Percentiles rank a stretch among this genome's conserved stretches.
Conservation (phyloP, 2,888 invertebrate genomes). For the Cheilosia variabilis region DNA sequence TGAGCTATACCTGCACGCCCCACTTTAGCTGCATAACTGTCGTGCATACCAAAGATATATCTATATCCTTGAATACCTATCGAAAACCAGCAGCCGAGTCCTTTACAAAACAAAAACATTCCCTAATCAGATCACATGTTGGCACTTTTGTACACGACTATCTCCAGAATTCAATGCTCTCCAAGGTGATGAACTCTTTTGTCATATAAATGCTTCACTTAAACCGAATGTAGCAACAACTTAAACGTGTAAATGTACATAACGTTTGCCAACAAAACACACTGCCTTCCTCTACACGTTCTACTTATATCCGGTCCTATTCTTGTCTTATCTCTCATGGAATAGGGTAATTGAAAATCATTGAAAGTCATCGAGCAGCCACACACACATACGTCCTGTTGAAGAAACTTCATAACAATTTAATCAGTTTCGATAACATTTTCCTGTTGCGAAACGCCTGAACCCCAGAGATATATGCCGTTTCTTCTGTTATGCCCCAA, state of each 20-base stretch:
- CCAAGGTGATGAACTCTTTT: slow-evolving; percentile 57
- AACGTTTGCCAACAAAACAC: neutral
- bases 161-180: slow-evolving; percentile 29
- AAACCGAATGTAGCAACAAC: slow-evolving; percentile 13
- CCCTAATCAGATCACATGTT: slow-evolving; percentile 34
- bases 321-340: slow-evolving; percentile 7
- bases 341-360: slow-evolving; percentile 56
- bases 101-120: slow-evolving; percentile 26
- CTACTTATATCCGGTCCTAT: slow-evolving; percentile 8
- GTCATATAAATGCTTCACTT: slow-evolving; percentile 48
- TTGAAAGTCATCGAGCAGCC: slow-evolving; percentile 43
- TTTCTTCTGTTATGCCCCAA: no score
- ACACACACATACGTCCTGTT: slow-evolving; percentile 9
- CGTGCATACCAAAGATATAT: no score
- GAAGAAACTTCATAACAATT: slow-evolving; percentile 53
- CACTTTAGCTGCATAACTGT: no score
- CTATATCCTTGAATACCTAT: neutral
- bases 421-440: slow-evolving; percentile 60
- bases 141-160: slow-evolving; percentile 10
- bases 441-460: slow-evolving; percentile 42
- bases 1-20: no score
- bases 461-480: slow-evolving; percentile 34
- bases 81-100: neutral
- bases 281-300: neutral
- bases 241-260: neutral